A percentile compares a stretch with the other conserved stretches of the same genome.
These are phyloP conservation scores for Odontocerum albicorne DNA, from an alignment of 2,888 invertebrate genomes.

Conservation along the genomic window DNA sequence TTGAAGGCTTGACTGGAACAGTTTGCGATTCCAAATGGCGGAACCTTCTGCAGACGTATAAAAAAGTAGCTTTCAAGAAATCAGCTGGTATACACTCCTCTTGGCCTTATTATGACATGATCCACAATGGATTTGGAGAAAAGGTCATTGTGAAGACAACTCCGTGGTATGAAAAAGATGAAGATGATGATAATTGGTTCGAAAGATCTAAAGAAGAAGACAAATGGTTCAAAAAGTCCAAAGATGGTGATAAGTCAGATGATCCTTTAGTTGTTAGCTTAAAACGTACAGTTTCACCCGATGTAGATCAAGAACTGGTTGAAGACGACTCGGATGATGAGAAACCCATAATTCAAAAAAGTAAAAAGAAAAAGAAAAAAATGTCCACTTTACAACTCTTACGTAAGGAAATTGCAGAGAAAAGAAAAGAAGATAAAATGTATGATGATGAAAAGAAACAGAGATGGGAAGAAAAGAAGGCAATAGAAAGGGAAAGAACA, in stretches of 20 bases:
- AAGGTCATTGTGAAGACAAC: slow-evolving; percentile 5
- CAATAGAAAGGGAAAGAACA: slow-evolving; percentile 9
- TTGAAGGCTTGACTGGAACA: slow-evolving; percentile 2
- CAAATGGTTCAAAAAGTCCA: not conserved
- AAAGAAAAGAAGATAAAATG: slow-evolving; percentile 13
- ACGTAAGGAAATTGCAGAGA: slow-evolving; percentile 2
- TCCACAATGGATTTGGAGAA: slow-evolving; percentile 6
- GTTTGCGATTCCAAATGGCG: slow-evolving; percentile 14
- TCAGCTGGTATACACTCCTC: slow-evolving; percentile 1
- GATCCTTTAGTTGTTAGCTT: not conserved
- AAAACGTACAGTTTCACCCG: not conserved
- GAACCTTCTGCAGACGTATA: slow-evolving; percentile 9
- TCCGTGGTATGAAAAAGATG: slow-evolving; percentile 6
- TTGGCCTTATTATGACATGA: slow-evolving; percentile 12
- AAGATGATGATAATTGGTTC: slow-evolving; percentile 1
- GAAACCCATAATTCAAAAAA: slow-evolving; percentile 1
- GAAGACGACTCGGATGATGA: slow-evolving; percentile 7
- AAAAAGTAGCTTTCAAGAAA: slow-evolving; percentile 11
- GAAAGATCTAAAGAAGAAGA: not conserved
- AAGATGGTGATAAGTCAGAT: not conserved
- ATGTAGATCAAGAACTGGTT: not conserved
- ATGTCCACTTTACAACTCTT: slow-evolving; percentile 1
- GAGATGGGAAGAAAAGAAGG: slow-evolving; percentile 15
- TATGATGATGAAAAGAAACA: slow-evolving; percentile 2
- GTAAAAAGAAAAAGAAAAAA: slow-evolving; percentile 8